A percentile compares a stretch with the other conserved stretches of the same genome.
Evolutionary conservation across 2,888 invertebrate species (phyloP).

Genomic region (Stictocephala bisonia): DNA sequence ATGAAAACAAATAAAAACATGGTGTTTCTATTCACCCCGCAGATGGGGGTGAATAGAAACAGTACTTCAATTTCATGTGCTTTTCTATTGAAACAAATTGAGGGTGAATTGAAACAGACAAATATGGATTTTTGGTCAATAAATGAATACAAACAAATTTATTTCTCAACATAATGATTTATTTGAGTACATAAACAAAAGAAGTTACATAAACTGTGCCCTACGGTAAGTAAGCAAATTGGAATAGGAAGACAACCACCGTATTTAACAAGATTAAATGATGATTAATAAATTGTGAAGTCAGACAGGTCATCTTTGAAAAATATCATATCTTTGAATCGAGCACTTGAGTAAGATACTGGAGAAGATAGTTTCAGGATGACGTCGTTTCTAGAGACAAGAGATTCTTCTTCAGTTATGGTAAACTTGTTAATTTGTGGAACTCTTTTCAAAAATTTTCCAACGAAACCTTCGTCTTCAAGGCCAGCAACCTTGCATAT

Average conservation of each 20-base stretch:
- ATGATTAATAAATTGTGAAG: conserved; percentile 45
- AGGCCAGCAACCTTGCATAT: conserved; percentile 30
- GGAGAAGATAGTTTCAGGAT: conserved; percentile 46
- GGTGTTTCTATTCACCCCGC: conserved; percentile 41
- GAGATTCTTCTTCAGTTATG: conserved; percentile 40
- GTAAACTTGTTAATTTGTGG: conserved; percentile 41
- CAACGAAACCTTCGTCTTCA: conserved; percentile 43
- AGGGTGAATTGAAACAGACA: conserved; percentile 38
- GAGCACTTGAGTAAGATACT: conserved; percentile 43
- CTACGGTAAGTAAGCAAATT: conserved; percentile 30
- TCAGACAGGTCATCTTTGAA: conserved; percentile 49
- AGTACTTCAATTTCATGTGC: conserved; percentile 26
- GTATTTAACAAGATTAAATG: conserved; percentile 23
- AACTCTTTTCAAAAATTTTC: conserved; percentile 40
- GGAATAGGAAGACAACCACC: conserved; percentile 22
- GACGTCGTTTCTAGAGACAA: conserved; percentile 31
- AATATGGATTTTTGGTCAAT: conserved; percentile 28
- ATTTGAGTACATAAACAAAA: conserved; percentile 35
- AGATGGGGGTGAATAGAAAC: conserved; percentile 43
- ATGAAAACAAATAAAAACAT: too few species aligned
- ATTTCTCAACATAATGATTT: conserved; percentile 43
- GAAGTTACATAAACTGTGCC: conserved; percentile 41
- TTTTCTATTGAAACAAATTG: conserved; percentile 36
- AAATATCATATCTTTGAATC: conserved; percentile 48
- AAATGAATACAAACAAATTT: conserved; percentile 35